Evolutionary conservation across 2,113 vertebrate genomes (phyloP).

Genomic region (Sakesphorus luctuosus): DNA sequence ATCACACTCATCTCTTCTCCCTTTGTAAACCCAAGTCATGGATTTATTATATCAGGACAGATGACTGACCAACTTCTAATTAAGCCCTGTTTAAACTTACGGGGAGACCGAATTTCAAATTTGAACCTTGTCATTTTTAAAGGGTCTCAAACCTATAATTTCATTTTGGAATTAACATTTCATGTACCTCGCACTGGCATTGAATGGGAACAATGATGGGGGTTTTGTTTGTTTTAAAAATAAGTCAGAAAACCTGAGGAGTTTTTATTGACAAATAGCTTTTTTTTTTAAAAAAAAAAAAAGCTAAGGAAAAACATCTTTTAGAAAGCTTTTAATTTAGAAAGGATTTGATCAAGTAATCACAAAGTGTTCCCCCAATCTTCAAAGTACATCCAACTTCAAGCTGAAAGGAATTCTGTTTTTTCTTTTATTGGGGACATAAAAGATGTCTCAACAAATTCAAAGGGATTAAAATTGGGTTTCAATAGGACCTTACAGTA

Average conservation of each 20-base stretch:
- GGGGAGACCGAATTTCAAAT: not conserved
- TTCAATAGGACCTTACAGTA: not conserved
- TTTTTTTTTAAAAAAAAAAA: not conserved
- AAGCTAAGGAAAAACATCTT: not conserved
- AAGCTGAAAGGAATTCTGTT: not conserved
- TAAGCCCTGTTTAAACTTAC: not conserved
- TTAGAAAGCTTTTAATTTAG: not conserved
- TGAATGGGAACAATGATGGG: not conserved
- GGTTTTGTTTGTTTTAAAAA: not conserved
- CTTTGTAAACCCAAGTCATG: not conserved
- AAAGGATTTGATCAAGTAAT: not conserved
- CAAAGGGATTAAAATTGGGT: not conserved
- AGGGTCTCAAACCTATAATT: not conserved
- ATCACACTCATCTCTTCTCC: not conserved
- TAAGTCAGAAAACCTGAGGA: not conserved
- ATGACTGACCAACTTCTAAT: not conserved
- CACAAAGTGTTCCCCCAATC: not conserved
- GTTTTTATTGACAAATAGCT: not conserved
- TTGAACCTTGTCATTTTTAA: not conserved
- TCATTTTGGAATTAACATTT: not conserved
- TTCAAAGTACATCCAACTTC: not conserved
- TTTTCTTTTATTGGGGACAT: not conserved
- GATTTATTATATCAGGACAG: not conserved
- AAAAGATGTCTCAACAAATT: slow-evolving; percentile 3
- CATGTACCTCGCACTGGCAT: not conserved